Percentiles rank a stretch among this genome's conserved stretches.
Evolutionary conservation across 2,888 invertebrate species (phyloP).

Genomic region (Hedya salicella): DNA sequence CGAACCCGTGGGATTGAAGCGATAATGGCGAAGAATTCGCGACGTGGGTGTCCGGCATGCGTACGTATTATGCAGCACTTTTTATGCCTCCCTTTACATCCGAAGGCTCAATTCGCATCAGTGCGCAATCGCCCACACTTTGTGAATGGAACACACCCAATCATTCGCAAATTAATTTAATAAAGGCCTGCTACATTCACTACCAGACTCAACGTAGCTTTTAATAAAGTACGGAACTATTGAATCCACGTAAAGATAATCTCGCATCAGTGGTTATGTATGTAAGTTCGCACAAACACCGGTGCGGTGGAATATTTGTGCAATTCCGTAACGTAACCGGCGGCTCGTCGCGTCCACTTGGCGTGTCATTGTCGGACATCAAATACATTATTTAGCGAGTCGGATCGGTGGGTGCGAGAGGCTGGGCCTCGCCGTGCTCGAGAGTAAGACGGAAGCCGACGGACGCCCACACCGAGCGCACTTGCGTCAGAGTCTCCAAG

Average conservation of each 20-base stretch:
- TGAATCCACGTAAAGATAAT: slow-evolving; percentile 18
- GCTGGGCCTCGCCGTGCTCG: slow-evolving; percentile 49
- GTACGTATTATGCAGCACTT: slow-evolving; percentile 72
- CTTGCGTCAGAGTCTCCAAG: slow-evolving; percentile 65
- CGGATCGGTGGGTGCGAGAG: slow-evolving; percentile 52
- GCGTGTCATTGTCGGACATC: slow-evolving; percentile 50
- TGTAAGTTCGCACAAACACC: slow-evolving; percentile 20
- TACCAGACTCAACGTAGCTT: slow-evolving; percentile 3
- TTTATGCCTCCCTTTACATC: slow-evolving; percentile 63
- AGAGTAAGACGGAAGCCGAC: slow-evolving; percentile 59
- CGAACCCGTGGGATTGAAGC: slow-evolving; percentile 77
- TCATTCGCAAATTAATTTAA: slow-evolving; percentile 49
- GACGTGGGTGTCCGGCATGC: slow-evolving; percentile 79
- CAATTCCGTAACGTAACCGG: slow-evolving; percentile 40
- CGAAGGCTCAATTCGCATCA: slow-evolving; percentile 63
- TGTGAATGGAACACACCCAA: slow-evolving; percentile 72
- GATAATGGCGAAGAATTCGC: slow-evolving; percentile 73
- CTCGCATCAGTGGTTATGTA: slow-evolving; percentile 29
- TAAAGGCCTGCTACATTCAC: slow-evolving; percentile 20
- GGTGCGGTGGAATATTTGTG: slow-evolving; percentile 34
- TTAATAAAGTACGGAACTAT: slow-evolving; percentile 12
- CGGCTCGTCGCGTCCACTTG: slow-evolving; percentile 34
- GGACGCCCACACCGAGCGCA: slow-evolving; percentile 42
- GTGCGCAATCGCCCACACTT: slow-evolving; percentile 70
- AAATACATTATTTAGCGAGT: slow-evolving; percentile 58